Base-by-base conservation (phyloP, 1,140 invertebrate genomes). In the Euwallacea similis region DNA sequence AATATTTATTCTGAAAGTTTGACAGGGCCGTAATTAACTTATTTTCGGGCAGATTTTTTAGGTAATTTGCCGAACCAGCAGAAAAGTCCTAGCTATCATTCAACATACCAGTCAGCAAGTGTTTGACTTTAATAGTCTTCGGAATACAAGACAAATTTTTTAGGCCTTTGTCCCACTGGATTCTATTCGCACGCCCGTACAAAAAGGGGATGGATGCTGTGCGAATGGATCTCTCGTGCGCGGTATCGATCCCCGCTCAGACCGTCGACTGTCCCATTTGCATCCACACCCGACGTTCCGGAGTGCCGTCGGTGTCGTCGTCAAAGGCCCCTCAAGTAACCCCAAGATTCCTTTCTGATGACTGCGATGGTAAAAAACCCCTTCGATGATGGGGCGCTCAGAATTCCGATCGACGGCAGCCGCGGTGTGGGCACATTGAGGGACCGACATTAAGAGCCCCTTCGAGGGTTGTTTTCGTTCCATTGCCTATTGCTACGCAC, bases 171-270 rank as follows among this genome's bases (percentile, higher is more conserved):
- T 13, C 43, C 44, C 61, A 16, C 42, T 63, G 61, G 42, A 47
- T 44, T 7, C n/a, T 15, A 46, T 50, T 68, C 66, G 66, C 16
- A 60, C 42, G 50, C 65, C 21, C 44, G 10, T 47, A 9, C 66
- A 42, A 33, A 68, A 68, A 44, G 43, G 60, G 61, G 68, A 33
- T 33, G 21, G 68, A 70, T 70, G 68, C 68, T 70, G 68, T 70
- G 67, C 67, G 59, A 63, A 44, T 56, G 42, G 60, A 58, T 13
- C 68, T 63, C 61, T 50, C 64, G 47, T 47, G 68, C 68, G 68
- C 41, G 59, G 33, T 70, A 70, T 70, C 56, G 68, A 70, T 70
- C 68, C 44, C 9, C 59, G 9, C 68, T 47, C 61, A 62, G n/a
- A 63, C 56, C 59, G 50, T 42, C 53, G 41, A 63, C 59, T 16